phyloP scores from a whole-genome alignment of 2,888 invertebrate species.

The Apamea anceps region DNA sequence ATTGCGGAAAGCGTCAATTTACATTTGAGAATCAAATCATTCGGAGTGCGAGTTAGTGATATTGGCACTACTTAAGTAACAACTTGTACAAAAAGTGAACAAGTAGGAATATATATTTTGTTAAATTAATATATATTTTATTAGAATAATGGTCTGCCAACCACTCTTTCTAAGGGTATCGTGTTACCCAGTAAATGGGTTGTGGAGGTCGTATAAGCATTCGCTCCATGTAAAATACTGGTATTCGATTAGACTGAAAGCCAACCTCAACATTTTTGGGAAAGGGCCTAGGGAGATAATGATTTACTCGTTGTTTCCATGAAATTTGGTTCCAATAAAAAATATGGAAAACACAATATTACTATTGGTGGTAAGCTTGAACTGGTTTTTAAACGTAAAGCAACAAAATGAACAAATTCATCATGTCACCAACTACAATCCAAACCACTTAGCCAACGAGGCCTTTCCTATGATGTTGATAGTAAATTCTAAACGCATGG shows the following conservation, averaged over 20 bases:
- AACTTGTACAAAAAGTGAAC: neutral
- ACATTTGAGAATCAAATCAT: neutral
- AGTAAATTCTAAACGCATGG: constrained; percentile 26
- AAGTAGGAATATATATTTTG: neutral
- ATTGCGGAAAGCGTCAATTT: neutral
- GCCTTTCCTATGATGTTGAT: neutral
- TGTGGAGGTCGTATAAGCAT: neutral
- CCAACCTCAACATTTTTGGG: too few relatives aligned
- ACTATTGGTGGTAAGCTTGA: neutral
- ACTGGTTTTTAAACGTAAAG: neutral
- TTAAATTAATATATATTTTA: neutral
- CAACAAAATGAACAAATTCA: neutral
- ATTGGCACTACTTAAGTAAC: neutral
- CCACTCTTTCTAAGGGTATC: too few relatives aligned
- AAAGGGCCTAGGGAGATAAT: neutral
- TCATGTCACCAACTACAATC: neutral
- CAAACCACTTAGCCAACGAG: neutral
- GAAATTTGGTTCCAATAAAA: neutral
- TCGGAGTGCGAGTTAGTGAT: neutral
- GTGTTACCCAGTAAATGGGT: neutral
- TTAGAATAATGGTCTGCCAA: neutral
- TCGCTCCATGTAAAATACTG: neutral
- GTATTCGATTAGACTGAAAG: neutral
- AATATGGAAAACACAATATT: neutral
- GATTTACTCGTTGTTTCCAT: neutral